Evolutionary conservation across 2,113 vertebrate species (phyloP).

Genomic region (Aythya baeri): DNA sequence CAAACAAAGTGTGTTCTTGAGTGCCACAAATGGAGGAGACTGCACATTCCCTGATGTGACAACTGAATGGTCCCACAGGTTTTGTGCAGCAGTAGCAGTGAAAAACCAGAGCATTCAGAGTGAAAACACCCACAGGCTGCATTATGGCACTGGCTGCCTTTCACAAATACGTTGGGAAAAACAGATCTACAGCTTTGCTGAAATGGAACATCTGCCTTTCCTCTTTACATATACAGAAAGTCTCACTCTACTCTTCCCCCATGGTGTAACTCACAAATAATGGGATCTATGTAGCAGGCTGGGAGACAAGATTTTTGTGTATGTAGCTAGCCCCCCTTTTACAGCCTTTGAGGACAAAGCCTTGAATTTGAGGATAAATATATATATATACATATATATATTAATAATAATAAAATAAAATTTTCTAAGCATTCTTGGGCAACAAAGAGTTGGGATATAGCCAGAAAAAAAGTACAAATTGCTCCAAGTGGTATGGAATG

Average conservation of each 20-base stretch:
- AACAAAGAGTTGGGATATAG: background rate
- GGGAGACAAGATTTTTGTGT: background rate
- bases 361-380: background rate
- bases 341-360: background rate
- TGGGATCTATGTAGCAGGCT: background rate
- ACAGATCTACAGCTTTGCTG: background rate
- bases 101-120: background rate
- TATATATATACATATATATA: too few relatives aligned
- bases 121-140: background rate
- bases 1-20: background rate
- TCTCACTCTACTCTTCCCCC: background rate
- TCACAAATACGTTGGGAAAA: background rate
- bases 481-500: background rate
- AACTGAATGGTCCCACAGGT: rapidly evolving
- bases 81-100: background rate
- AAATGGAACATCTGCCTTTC: background rate
- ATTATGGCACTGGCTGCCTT: background rate
- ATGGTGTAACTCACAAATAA: background rate
- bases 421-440: background rate
- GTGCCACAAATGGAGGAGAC: background rate
- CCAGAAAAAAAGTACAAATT: background rate
- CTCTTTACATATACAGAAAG: background rate
- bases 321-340: background rate
- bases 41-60: rapidly evolving
- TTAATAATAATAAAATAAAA: too few relatives aligned